These are phyloP conservation scores for Prorops nasuta DNA, from an alignment of 1,140 invertebrate species.

Conservation along the genomic window DNA sequence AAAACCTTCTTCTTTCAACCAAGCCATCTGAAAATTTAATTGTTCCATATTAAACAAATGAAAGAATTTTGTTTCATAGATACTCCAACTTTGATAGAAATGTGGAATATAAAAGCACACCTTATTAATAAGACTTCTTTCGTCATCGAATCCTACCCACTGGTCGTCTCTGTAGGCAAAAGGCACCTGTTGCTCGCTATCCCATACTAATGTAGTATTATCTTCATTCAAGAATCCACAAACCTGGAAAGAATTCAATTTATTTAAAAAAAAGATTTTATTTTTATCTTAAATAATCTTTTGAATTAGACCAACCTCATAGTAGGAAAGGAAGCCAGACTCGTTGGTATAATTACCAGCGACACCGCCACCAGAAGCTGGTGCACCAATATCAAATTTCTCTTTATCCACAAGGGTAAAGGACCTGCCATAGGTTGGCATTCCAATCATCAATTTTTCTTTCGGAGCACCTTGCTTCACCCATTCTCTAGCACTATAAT, in stretches of 20 bases:
- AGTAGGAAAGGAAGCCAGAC: constrained; percentile 90
- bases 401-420: constrained; percentile 88
- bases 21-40: constrained; percentile 72
- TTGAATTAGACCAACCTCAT: constrained; percentile 66
- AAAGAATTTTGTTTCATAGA: too few relatives aligned
- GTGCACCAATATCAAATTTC: constrained; percentile 90
- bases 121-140: constrained; percentile 88
- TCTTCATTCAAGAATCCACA: constrained; percentile 88
- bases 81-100: too few relatives aligned
- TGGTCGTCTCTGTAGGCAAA: constrained; percentile 89
- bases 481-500: constrained; percentile 90
- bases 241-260: constrained; percentile 61
- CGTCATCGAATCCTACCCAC: constrained; percentile 96
- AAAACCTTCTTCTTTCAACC: constrained; percentile 90
- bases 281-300: constrained; percentile 6
- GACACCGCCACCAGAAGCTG: constrained; percentile 80
- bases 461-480: constrained; percentile 90
- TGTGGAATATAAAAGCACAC: constrained; percentile 54
- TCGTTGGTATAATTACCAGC: constrained; percentile 84
- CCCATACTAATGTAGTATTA: constrained; percentile 93
- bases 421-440: constrained; percentile 92
- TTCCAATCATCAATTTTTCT: constrained; percentile 92
- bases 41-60: too few relatives aligned
- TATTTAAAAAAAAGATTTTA: constrained; percentile 9
- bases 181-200: constrained; percentile 93